Evolutionary conservation across 2,888 invertebrate species (phyloP), one percentile per base, ranked within the genome.

Genomic region (Calameuta pallipes): DNA sequence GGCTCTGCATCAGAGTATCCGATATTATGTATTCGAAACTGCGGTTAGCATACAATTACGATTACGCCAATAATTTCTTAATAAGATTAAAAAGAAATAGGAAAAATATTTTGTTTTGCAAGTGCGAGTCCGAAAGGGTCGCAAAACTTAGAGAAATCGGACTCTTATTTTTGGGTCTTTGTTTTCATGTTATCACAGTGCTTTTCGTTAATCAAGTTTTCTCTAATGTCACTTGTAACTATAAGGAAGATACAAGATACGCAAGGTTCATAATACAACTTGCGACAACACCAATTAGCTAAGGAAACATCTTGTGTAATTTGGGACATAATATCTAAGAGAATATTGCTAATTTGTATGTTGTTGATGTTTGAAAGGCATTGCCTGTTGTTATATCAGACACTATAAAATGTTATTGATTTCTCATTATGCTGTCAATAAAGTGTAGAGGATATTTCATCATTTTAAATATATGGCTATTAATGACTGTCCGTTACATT

Each of bases 361-460:
- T 34, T 71, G 76, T 78, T 75, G 73, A 13, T 71, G 71, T 71
- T 71, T 70, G 15, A 71, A 74, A 33, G 36, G 13, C 9, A 36
- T 34, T 23, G 23, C 78, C 76, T 73, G 78, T 78, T 78, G 75
- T 78, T 78, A 73, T 77, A 70, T 78, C 75, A 70, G 75, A 79
- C 75, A 76, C 78, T 82, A 56, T 41, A 30, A 76, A 76, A 30
- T 75, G 73, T 81, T 75, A 73, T 78, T 75, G 76, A 76, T 77
- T 79, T 74, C 75, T 73, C 78, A 78, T 69, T 78, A 78, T 82
- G 80, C 78, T 75, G 74, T 74, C 71, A 83, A 83, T 83, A 83
- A 83, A 83, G 68, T 77, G 70, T 68, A 82, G 80, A 78, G 76
- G 69, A 80, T 77, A 76, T 81, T 76, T 76, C 68, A 75, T 73